Evolutionary conservation across 2,113 vertebrate species (phyloP).

Genomic region (Nanorana parkeri): DNA sequence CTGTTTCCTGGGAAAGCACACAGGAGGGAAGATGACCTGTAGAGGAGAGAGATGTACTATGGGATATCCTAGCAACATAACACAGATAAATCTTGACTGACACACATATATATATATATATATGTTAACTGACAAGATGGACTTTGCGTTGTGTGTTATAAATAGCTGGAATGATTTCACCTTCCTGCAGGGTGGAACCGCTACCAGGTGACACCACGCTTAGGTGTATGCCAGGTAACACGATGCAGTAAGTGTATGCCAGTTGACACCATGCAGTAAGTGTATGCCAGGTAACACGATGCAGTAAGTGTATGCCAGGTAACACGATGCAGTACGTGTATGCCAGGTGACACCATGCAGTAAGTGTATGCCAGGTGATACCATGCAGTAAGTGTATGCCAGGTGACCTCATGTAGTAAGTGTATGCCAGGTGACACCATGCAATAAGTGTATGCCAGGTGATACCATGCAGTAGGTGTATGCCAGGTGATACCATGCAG

Average conservation of each 20-base stretch:
- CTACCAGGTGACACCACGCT: background rate
- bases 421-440: background rate
- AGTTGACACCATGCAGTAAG: background rate
- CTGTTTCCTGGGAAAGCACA: conserved; percentile 30
- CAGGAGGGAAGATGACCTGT: conserved; percentile 6
- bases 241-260: background rate
- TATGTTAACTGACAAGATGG: conserved; percentile 5
- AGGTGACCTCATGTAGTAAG: background rate
- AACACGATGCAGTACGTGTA: background rate
- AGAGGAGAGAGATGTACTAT: background rate
- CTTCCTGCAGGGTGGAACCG: background rate
- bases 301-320: background rate
- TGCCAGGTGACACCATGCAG: background rate
- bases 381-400: background rate
- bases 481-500: too few species aligned
- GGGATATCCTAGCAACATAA: conserved; percentile 38
- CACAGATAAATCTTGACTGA: background rate
- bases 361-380: background rate
- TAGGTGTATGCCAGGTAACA: background rate
- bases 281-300: background rate
- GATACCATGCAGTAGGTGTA: background rate
- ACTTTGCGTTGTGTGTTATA: conserved; percentile 17
- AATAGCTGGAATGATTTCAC: background rate
- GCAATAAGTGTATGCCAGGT: background rate
- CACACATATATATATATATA: too few species aligned